Evolutionary conservation across 2,113 vertebrate genomes (phyloP).

Genomic region (Siniperca knerii): DNA sequence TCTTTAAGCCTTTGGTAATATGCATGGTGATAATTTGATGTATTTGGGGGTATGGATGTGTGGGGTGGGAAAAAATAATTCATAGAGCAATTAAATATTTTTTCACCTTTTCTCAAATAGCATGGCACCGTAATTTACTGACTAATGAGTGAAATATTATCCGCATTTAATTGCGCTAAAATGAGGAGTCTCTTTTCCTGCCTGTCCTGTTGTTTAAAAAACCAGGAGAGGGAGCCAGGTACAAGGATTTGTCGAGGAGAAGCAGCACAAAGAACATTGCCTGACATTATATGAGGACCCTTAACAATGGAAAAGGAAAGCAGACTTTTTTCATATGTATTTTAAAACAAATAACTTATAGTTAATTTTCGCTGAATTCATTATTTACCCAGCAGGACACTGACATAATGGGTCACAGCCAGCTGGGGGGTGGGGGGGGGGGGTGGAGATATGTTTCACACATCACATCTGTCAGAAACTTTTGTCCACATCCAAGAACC

Average conservation of each 20-base stretch:
- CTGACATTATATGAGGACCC: not conserved
- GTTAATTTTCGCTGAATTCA: not conserved
- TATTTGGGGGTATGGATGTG: not conserved
- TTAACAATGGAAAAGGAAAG: constrained; percentile 25
- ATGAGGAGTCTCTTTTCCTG: not conserved
- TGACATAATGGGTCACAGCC: constrained; percentile 10
- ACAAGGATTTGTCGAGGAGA: constrained; percentile 61
- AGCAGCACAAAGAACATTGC: constrained; percentile 31
- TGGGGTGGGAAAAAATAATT: not conserved
- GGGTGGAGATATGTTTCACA: constrained; percentile 34
- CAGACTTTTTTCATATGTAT: not conserved
- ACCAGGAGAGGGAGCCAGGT: constrained; percentile 85
- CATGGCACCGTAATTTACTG: not conserved
- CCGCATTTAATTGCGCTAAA: not conserved
- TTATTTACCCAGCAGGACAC: not conserved
- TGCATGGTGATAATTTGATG: not conserved
- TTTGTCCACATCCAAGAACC: constrained; percentile 41
- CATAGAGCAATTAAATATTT: not conserved
- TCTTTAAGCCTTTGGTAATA: not conserved
- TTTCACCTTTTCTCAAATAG: not conserved
- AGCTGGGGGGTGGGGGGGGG: too few relatives aligned
- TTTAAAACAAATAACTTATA: not conserved
- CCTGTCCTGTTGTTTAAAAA: constrained; percentile 39
- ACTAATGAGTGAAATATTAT: constrained; percentile 1
- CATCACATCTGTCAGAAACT: constrained; percentile 66